Evolutionary conservation across 1,140 invertebrate species (phyloP).

Genomic region (Metaphire vulgaris): DNA sequence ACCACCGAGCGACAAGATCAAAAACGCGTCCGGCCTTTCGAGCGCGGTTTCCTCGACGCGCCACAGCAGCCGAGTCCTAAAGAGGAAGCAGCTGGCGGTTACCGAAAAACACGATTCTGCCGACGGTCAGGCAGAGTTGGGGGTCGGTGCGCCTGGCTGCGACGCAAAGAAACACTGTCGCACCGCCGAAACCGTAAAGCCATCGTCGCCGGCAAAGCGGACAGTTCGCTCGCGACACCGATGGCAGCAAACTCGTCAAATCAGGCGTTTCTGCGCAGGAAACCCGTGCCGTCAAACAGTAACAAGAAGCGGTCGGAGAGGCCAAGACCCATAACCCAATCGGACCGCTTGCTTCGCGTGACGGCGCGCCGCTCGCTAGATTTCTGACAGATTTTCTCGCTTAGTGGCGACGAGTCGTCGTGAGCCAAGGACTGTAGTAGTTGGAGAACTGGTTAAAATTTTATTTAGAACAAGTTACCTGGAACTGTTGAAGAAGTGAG

Average conservation of each 20-base stretch:
- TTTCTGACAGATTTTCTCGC: neutral
- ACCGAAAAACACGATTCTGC: neutral
- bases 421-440: conserved; percentile 34
- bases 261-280: too few relatives aligned
- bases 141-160: neutral
- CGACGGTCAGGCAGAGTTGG: neutral
- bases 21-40: too few relatives aligned
- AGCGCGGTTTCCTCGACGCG: neutral
- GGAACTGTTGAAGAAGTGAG: neutral
- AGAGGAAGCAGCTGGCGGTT: neutral
- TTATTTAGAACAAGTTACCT: neutral
- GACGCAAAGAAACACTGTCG: neutral
- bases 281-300: too few relatives aligned
- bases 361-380: neutral
- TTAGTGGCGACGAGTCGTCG: neutral
- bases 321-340: too few relatives aligned
- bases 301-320: too few relatives aligned
- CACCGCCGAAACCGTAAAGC: neutral
- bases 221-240: too few relatives aligned
- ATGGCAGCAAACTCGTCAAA: too few relatives aligned
- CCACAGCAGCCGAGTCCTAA: neutral
- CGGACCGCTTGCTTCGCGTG: neutral
- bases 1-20: too few relatives aligned
- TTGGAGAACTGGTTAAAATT: neutral
- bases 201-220: too few relatives aligned